Percentiles rank a stretch among this genome's conserved stretches.
Conservation (phyloP, 2,888 invertebrate genomes). For the Macaria notata region DNA sequence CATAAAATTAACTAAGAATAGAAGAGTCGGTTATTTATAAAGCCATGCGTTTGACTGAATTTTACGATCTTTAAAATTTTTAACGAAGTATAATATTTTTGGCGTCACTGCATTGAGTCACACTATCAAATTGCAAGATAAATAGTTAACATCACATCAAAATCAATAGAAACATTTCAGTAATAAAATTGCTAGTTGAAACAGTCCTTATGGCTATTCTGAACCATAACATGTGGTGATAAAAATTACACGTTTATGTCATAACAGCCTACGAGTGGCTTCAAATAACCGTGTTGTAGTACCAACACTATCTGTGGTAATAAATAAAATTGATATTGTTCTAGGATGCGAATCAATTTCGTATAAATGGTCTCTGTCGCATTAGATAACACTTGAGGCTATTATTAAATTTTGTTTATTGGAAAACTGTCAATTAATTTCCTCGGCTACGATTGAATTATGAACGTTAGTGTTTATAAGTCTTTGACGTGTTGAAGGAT, state of each 20-base stretch:
- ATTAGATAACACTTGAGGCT: slow-evolving; percentile 16
- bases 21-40: no score
- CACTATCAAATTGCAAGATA: slow-evolving; percentile 16
- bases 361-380: slow-evolving; percentile 12
- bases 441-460: slow-evolving; percentile 12
- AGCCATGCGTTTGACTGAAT: no score
- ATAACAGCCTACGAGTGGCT: slow-evolving; percentile 3
- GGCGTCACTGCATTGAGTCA: slow-evolving; percentile 11
- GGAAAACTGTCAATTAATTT: slow-evolving; percentile 18
- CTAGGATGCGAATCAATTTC: slow-evolving; percentile 14
- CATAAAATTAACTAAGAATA: neutral
- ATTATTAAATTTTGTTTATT: slow-evolving; percentile 21
- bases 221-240: slow-evolving; percentile 8
- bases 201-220: slow-evolving; percentile 13
- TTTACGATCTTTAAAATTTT: no score
- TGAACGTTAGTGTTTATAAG: neutral
- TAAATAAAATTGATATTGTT: slow-evolving; percentile 23
- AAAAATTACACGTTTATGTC: slow-evolving; percentile 19
- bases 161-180: slow-evolving; percentile 34
- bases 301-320: slow-evolving; percentile 3
- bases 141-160: slow-evolving; percentile 24
- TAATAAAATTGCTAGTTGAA: slow-evolving; percentile 21
- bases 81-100: slow-evolving; percentile 2
- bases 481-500: slow-evolving; percentile 6
- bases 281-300: neutral